These are phyloP conservation scores for Phyllostomus hastatus DNA, from an alignment of 2,113 vertebrate species.

Conservation along the genomic window DNA sequence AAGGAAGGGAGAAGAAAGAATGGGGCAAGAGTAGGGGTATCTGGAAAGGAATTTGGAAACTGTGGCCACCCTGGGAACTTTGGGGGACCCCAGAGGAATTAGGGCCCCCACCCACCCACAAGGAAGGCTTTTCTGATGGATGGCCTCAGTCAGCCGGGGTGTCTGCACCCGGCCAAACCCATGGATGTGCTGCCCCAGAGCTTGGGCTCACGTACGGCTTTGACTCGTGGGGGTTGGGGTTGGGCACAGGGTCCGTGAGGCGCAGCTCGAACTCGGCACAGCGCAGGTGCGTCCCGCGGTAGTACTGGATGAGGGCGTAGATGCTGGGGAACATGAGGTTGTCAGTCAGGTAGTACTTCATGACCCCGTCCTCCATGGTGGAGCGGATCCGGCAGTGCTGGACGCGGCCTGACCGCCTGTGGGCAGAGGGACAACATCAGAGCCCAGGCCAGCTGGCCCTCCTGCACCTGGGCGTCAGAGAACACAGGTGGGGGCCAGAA, in stretches of 20 bases:
- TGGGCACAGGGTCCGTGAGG: slow-evolving; percentile 91
- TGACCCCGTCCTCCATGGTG: slow-evolving; percentile 78
- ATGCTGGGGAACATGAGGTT: slow-evolving; percentile 92
- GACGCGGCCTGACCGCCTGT: slow-evolving; percentile 91
- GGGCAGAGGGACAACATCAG: background rate
- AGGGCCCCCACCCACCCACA: background rate
- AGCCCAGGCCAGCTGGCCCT: background rate
- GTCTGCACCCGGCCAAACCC: background rate
- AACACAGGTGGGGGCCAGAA: background rate
- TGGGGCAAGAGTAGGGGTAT: rapidly evolving
- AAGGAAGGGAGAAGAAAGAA: background rate
- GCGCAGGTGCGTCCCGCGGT: slow-evolving; percentile 89
- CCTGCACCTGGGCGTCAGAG: rapidly evolving
- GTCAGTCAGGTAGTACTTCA: slow-evolving; percentile 91
- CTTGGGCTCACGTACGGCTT: slow-evolving; percentile 84
- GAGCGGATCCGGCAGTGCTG: slow-evolving; percentile 97
- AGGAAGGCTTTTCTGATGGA: rapidly evolving
- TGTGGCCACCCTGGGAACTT: rapidly evolving
- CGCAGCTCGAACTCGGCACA: slow-evolving; percentile 95
- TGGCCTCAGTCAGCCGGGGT: rapidly evolving
- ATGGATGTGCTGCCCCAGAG: background rate
- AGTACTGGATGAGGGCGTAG: slow-evolving; percentile 92
- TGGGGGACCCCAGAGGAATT: rapidly evolving
- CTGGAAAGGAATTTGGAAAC: no score
- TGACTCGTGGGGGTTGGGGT: slow-evolving; percentile 87